Conservation (phyloP, 2,113 vertebrate genomes). For the Anser cygnoides region DNA sequence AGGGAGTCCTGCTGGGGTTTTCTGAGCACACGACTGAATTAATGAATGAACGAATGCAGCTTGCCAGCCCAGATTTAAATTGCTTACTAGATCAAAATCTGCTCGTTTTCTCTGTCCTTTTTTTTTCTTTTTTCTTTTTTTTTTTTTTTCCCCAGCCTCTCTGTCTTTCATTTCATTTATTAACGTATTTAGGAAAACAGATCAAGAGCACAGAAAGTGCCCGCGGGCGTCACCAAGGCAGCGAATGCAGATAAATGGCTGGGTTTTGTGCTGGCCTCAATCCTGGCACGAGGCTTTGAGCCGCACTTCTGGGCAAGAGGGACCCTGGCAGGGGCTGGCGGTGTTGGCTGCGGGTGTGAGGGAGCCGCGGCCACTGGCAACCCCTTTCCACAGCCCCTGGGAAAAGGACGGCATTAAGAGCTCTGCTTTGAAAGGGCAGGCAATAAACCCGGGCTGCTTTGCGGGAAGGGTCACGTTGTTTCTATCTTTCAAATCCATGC, state of each 20-base stretch:
- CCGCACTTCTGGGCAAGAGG: not conserved
- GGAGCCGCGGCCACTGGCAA: accelerated
- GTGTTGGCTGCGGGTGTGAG: not conserved
- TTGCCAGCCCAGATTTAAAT: constrained; percentile 78
- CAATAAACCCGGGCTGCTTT: constrained; percentile 39
- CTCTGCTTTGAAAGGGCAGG: constrained; percentile 16
- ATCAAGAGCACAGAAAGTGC: constrained; percentile 61
- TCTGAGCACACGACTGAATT: constrained; percentile 72
- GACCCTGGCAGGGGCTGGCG: not conserved
- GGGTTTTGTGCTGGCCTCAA: constrained; percentile 22
- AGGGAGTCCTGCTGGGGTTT: constrained; percentile 75
- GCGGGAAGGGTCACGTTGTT: constrained; percentile 31
- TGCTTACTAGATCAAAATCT: constrained; percentile 79
- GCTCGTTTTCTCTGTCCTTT: constrained; percentile 72
- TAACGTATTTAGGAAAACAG: constrained; percentile 58
- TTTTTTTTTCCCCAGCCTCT: not conserved
- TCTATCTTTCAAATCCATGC: not conserved
- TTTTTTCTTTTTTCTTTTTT: constrained; percentile 49
- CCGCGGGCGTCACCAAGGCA: constrained; percentile 55
- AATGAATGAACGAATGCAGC: constrained; percentile 78
- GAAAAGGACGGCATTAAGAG: not conserved
- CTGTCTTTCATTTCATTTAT: constrained; percentile 42
- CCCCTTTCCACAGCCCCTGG: not conserved
- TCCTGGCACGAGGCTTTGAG: not conserved
- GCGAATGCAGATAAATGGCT: constrained; percentile 62